Evolutionary conservation across 2,888 invertebrate species (phyloP).

Genomic region (Nomada ferruginata): DNA sequence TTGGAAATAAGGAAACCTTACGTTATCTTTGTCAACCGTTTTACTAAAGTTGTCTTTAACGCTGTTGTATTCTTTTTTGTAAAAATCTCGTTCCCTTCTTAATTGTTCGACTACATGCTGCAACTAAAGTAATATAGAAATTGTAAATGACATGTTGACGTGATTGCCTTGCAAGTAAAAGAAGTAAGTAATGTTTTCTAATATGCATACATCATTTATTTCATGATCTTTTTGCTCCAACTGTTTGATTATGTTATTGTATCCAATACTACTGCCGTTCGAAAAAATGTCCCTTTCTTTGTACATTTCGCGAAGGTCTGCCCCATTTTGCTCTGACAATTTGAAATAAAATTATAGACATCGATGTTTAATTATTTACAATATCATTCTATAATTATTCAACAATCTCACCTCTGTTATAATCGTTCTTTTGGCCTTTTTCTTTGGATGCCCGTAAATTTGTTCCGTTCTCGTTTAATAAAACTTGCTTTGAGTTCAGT

Average conservation of each 20-base stretch:
- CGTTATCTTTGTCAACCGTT: slow-evolving; percentile 78
- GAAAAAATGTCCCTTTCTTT: slow-evolving; percentile 27
- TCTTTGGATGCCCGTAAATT: slow-evolving; percentile 57
- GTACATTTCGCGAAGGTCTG: slow-evolving; percentile 18
- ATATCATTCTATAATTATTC: slow-evolving; percentile 10
- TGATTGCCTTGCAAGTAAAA: neutral
- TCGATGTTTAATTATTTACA: neutral
- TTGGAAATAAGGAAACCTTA: slow-evolving; percentile 65
- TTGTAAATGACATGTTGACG: neutral
- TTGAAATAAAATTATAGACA: neutral
- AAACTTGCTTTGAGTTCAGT: slow-evolving; percentile 47
- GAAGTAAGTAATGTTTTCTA: neutral
- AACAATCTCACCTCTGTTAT: slow-evolving; percentile 65
- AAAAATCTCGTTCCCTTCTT: slow-evolving; percentile 85
- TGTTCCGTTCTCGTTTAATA: slow-evolving; percentile 53
- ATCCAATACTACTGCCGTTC: slow-evolving; percentile 16
- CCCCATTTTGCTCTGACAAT: slow-evolving; percentile 26
- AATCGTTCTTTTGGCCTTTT: slow-evolving; percentile 72
- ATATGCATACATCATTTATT: slow-evolving; percentile 69
- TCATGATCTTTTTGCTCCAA: slow-evolving; percentile 68
- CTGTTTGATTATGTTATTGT: slow-evolving; percentile 41
- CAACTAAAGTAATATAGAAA: slow-evolving; percentile 63
- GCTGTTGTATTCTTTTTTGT: slow-evolving; percentile 84
- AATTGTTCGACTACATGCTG: slow-evolving; percentile 79
- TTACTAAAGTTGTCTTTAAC: slow-evolving; percentile 82